Base-by-base conservation (phyloP, 64 coral and sea anemone species). In the Montipora efflorescens region DNA sequence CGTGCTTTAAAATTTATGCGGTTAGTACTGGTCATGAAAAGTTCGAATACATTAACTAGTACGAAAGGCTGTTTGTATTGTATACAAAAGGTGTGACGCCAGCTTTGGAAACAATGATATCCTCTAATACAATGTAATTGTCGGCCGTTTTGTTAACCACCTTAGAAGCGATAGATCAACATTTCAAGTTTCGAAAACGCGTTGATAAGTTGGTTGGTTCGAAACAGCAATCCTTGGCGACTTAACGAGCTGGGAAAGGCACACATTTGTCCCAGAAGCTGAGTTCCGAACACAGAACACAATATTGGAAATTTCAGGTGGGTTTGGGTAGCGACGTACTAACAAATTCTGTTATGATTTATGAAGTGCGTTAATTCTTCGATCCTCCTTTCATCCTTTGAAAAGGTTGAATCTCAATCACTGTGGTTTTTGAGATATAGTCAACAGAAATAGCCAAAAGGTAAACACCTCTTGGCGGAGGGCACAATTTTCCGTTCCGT, bases 341-440 rank as follows among this genome's bases (percentile, higher is more conserved):
- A 70, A 85, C 64, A 85, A 85, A 83, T 83, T 83, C 81, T 83
- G 62, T 71, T 85, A 85, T 85, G 82, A 85, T 85, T 85, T 85
- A 85, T 85, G 69, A 70, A 85, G 66, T 71, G 59, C 45, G 62
- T 71, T 85, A 85, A 85, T 85, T 85, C 66, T 14, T 10, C 82
- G 64, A 85, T 85, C 82, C 16, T 18, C 45, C 45, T 83, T 71
- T 71, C 47, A 21, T 7, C 7, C 9, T 20, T 16, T 7, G 44
- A 85, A 70, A 20, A 18, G 15, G 16, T 47, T 22, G 47, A 36
- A 71, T 28, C 82, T 70, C 21, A 78, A 78, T 16, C 14, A 4
- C 8, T 45, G 15, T 16, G 7, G 5, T 4, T 21, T 11, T n/a
- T 7, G 18, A 47, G 7, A 20, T 48, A 70, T 70, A 45, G 19